Conservation (phyloP, 2,797 vertebrate genomes). For the Delichon dasypus region DNA sequence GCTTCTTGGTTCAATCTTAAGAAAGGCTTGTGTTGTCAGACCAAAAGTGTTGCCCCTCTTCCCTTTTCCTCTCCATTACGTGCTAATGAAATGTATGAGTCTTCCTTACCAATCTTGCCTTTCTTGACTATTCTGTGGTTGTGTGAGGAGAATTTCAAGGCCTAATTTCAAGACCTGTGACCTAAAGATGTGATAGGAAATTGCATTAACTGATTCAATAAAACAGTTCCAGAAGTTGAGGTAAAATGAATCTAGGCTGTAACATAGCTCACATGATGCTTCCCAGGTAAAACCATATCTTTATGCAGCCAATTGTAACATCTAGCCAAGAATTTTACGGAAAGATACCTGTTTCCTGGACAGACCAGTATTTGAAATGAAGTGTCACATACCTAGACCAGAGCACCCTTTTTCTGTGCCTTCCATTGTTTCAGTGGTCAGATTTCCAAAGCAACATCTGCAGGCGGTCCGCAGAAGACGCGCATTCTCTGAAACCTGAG, state of each 20-base stretch:
- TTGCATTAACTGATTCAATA: background rate
- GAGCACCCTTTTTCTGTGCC: background rate
- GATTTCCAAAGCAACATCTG: background rate
- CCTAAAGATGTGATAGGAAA: background rate
- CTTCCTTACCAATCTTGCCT: background rate
- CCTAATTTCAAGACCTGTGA: background rate
- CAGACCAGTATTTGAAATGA: background rate
- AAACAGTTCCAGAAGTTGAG: background rate
- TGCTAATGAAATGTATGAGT: background rate
- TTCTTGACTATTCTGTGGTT: background rate
- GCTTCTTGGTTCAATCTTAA: background rate
- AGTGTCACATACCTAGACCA: background rate
- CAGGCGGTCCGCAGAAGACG: background rate
- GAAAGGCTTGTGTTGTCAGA: background rate
- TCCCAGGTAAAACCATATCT: background rate
- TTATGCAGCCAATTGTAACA: background rate
- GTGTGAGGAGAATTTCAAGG: background rate
- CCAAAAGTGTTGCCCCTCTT: background rate
- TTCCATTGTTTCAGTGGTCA: background rate
- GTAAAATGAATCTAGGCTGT: background rate
- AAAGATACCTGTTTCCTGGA: background rate
- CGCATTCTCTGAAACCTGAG: background rate
- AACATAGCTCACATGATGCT: fast-evolving
- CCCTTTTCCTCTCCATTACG: background rate
- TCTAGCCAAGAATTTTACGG: background rate